phyloP scores from a whole-genome alignment of 2,113 vertebrate genomes.

The Platysternon megacephalum region DNA sequence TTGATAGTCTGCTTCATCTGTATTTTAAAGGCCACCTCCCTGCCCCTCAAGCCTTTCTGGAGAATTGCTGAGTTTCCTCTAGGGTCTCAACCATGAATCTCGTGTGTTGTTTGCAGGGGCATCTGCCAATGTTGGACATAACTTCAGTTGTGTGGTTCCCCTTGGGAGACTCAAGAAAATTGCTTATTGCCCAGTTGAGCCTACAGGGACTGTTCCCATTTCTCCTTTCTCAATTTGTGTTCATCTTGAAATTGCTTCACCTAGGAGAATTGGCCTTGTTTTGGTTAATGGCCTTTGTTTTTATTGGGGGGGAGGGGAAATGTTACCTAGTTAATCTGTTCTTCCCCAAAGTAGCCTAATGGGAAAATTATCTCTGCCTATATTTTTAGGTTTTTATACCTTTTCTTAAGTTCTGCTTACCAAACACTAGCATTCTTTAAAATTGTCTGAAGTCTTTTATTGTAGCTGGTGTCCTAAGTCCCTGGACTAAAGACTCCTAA shows the following conservation, averaged over 20 bases:
- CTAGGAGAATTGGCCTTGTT: background rate
- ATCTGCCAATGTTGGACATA: conserved; percentile 2
- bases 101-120: conserved; percentile 11
- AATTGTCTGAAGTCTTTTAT: background rate
- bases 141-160: background rate
- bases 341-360: background rate
- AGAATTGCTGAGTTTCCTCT: background rate
- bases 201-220: background rate
- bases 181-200: background rate
- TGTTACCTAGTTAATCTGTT: background rate
- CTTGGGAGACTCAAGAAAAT: background rate
- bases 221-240: background rate
- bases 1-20: conserved; percentile 17
- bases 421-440: background rate
- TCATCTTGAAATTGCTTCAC: background rate
- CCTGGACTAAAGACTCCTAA: background rate
- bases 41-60: background rate
- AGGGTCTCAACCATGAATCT: conserved; percentile 9
- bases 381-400: background rate
- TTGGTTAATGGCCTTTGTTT: background rate
- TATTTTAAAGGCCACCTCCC: background rate
- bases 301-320: background rate
- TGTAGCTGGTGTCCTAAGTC: background rate
- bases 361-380: conserved; percentile 19
- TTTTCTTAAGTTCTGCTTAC: conserved; percentile 14